Evolutionary conservation across 2,797 vertebrate genomes (phyloP).

Genomic region (Schizopygopsis malacanthus): DNA sequence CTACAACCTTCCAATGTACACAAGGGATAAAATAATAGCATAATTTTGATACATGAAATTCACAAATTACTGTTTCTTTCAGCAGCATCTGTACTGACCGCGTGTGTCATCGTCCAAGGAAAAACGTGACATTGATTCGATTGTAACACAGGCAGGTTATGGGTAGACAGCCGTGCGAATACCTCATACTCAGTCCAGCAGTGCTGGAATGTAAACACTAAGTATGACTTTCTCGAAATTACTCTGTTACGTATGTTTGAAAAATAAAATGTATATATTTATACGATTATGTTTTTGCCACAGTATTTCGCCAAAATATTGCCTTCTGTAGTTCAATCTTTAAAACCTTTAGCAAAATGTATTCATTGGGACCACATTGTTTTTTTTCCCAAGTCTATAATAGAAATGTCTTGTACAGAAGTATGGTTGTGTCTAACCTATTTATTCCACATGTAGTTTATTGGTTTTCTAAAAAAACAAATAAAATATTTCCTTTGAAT

Average conservation of each 20-base stretch:
- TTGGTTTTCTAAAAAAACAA: slow-evolving; percentile 84
- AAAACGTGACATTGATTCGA: slow-evolving; percentile 55
- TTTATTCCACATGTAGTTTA: slow-evolving; percentile 92
- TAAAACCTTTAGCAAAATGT: slow-evolving; percentile 61
- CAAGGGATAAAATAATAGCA: slow-evolving; percentile 12
- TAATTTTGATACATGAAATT: slow-evolving; percentile 42
- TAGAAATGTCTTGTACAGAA: slow-evolving; percentile 85
- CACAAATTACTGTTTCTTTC: slow-evolving; percentile 45
- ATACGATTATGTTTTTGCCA: slow-evolving; percentile 60
- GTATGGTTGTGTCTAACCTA: slow-evolving; percentile 87
- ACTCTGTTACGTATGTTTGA: slow-evolving; percentile 66
- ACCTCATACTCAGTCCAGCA: slow-evolving; percentile 69
- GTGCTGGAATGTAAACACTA: slow-evolving; percentile 69
- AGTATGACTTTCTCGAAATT: slow-evolving; percentile 64
- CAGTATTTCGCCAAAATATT: slow-evolving; percentile 63
- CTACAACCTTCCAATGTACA: slow-evolving; percentile 43
- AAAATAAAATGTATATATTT: slow-evolving; percentile 64
- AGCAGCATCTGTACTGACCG: slow-evolving; percentile 52
- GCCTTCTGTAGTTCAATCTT: slow-evolving; percentile 63
- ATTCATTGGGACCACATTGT: slow-evolving; percentile 66
- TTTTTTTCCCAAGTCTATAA: slow-evolving; percentile 66
- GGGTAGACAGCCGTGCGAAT: slow-evolving; percentile 62
- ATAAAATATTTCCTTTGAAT: slow-evolving; percentile 58
- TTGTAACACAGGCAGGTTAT: slow-evolving; percentile 57
- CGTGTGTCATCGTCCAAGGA: slow-evolving; percentile 51